phyloP scores from a whole-genome alignment of 2,797 vertebrate species.

The Hylomyscus alleni region DNA sequence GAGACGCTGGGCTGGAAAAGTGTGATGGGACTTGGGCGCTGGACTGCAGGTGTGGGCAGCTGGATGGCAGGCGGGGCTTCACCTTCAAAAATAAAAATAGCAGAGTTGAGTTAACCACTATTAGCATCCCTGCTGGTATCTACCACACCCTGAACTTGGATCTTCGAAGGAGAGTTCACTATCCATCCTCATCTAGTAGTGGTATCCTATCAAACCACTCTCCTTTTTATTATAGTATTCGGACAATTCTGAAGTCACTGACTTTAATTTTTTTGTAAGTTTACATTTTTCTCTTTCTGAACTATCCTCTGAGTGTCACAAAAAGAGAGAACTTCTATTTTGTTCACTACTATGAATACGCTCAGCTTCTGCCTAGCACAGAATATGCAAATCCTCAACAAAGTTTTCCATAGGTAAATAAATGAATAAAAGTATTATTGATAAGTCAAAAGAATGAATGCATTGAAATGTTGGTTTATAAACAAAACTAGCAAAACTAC shows the following conservation, averaged over 20 bases:
- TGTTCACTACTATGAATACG: neutral
- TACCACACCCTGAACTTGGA: neutral
- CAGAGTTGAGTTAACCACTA: constrained; percentile 54
- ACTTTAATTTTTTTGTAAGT: neutral
- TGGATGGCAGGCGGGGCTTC: constrained; percentile 82
- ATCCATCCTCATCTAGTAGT: neutral
- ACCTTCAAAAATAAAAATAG: constrained; percentile 86
- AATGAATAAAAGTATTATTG: constrained; percentile 46
- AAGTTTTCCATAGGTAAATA: constrained; percentile 22
- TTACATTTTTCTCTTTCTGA: constrained; percentile 36
- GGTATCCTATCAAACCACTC: neutral
- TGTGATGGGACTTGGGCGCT: constrained; percentile 84
- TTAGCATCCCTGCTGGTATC: neutral
- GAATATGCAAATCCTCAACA: neutral
- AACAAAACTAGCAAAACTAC: constrained; percentile 41
- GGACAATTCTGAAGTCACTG: constrained; percentile 16
- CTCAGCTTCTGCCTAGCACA: constrained; percentile 14
- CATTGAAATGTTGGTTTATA: neutral
- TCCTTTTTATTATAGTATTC: constrained; percentile 26
- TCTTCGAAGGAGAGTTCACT: neutral
- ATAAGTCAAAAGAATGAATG: constrained; percentile 5
- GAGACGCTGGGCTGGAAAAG: constrained; percentile 86
- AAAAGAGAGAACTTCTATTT: neutral
- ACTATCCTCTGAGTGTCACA: neutral
- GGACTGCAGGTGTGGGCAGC: constrained; percentile 85